Evolutionary conservation across 2,888 invertebrate genomes (phyloP).

Genomic region (Conops quadrifasciatus): DNA sequence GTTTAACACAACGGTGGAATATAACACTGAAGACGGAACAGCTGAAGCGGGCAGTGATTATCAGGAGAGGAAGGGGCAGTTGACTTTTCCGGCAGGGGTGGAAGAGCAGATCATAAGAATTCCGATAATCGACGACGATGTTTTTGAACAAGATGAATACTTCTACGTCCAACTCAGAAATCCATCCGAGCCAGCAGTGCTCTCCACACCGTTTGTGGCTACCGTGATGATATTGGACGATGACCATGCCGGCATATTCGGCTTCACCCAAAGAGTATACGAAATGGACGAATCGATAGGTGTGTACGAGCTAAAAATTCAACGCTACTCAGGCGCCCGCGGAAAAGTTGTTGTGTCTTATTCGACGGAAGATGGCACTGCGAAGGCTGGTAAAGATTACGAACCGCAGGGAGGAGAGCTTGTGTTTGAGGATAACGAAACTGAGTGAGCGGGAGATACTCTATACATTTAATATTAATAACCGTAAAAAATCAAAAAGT

Average conservation of each 20-base stretch:
- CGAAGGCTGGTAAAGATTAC: slow-evolving; percentile 89
- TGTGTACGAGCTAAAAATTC: slow-evolving; percentile 82
- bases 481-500: no score
- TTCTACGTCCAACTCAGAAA: slow-evolving; percentile 88
- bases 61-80: slow-evolving; percentile 83
- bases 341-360: slow-evolving; percentile 91
- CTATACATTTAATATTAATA: no score
- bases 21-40: slow-evolving; percentile 95
- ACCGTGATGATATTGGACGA: slow-evolving; percentile 99
- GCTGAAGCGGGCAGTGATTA: slow-evolving; percentile 98
- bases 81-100: slow-evolving; percentile 89
- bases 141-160: slow-evolving; percentile 99
- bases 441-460: slow-evolving; percentile 81
- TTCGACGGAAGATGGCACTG: slow-evolving; percentile 92
- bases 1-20: slow-evolving; percentile 85
- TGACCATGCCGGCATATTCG: slow-evolving; percentile 98
- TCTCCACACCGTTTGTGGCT: slow-evolving; percentile 88
- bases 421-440: slow-evolving; percentile 97
- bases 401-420: slow-evolving; percentile 81
- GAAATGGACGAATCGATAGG: slow-evolving; percentile 94
- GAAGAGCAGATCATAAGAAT: slow-evolving; percentile 86
- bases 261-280: slow-evolving; percentile 84
- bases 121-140: slow-evolving; percentile 97
- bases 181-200: slow-evolving; percentile 74
- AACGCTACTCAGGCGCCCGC: slow-evolving; percentile 92